Percentiles rank a stretch among this genome's conserved stretches.
phyloP scores from a whole-genome alignment of 2,888 invertebrate genomes.

The Drosophila colorata region DNA sequence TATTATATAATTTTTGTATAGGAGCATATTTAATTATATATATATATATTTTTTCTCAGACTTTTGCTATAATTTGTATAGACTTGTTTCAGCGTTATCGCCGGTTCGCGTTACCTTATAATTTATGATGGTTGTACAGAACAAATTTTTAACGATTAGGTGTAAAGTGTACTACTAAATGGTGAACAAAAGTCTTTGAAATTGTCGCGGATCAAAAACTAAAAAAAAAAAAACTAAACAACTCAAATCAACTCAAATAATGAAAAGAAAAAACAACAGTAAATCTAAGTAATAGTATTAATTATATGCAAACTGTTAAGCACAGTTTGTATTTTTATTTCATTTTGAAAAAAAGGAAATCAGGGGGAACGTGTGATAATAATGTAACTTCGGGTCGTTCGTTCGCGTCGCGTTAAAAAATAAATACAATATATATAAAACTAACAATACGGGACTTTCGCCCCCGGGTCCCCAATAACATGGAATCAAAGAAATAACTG shows the following conservation, averaged over 20 bases:
- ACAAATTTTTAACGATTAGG: conserved; percentile 74
- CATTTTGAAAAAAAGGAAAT: conserved; percentile 50
- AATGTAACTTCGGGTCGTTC: conserved; percentile 81
- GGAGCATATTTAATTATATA: conserved; percentile 57
- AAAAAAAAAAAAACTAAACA: conserved; percentile 33
- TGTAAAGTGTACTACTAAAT: conserved; percentile 70
- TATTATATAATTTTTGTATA: conserved; percentile 76
- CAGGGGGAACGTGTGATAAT: conserved; percentile 83
- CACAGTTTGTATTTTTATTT: conserved; percentile 59
- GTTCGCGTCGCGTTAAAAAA: conserved; percentile 82
- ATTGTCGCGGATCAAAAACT: conserved; percentile 73
- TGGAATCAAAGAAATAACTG: conserved; percentile 43
- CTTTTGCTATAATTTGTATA: conserved; percentile 37
- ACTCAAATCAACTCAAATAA: conserved; percentile 39
- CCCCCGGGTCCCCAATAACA: conserved; percentile 83
- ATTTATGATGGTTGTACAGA: conserved; percentile 64
- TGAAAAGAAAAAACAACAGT: conserved; percentile 35
- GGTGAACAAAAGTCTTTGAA: conserved; percentile 73
- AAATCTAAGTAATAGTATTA: conserved; percentile 76
- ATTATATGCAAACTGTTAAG: conserved; percentile 57
- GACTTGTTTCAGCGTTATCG: conserved; percentile 16
- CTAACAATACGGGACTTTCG: conserved; percentile 81
- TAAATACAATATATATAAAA: conserved; percentile 38
- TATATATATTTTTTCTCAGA: conserved; percentile 24
- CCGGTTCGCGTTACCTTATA: conserved; percentile 33